phyloP scores from a whole-genome alignment of 2,797 vertebrate genomes.

The Bradypodion pumilum region DNA sequence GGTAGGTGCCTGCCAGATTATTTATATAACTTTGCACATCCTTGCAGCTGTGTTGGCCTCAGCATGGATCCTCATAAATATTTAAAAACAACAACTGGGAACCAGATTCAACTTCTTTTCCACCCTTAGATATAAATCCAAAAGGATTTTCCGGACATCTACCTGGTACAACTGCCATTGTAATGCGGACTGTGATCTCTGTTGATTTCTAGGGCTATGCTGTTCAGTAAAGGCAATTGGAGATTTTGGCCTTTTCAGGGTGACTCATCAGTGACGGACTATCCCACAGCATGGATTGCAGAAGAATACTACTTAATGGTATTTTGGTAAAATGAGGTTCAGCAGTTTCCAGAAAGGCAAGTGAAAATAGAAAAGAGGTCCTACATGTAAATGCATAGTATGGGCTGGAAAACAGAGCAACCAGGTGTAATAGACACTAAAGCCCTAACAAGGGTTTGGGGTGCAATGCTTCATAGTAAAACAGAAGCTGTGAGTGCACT shows the following conservation, averaged over 20 bases:
- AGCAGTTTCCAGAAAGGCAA: conserved; percentile 10
- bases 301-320: conserved; percentile 6
- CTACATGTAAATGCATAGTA: not conserved
- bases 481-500: not conserved
- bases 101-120: not conserved
- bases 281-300: not conserved
- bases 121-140: not conserved
- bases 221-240: not conserved
- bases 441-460: not conserved
- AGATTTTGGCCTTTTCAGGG: not conserved
- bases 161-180: too few species aligned
- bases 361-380: not conserved
- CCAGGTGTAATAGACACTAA: not conserved
- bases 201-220: not conserved
- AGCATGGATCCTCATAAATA: not conserved
- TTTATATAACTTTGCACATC: not conserved
- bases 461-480: not conserved
- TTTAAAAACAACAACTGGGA: not conserved
- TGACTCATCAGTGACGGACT: not conserved
- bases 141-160: not conserved
- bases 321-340: not conserved
- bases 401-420: not conserved
- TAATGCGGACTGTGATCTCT: not conserved
- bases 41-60: not conserved
- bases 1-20: not conserved